Base-by-base conservation (phyloP, 2,797 vertebrate species). In the Setipinna tenuifilis region DNA sequence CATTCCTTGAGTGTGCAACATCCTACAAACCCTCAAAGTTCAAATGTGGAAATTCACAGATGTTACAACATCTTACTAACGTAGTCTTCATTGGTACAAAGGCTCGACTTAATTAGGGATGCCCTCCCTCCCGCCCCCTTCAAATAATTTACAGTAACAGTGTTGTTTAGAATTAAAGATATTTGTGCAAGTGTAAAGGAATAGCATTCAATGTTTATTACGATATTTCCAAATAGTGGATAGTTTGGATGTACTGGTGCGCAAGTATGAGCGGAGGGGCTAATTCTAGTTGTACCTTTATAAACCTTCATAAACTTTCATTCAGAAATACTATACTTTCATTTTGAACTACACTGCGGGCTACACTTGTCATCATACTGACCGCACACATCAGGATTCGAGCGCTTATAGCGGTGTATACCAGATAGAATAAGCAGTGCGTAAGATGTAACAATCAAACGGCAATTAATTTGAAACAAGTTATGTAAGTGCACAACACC, bases 401-500 rank as follows among this genome's bases (percentile, higher is more conserved):
- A 78, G 31, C 41, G 71, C 31, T 21, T 78, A 31, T 78, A 12
- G 12, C 17, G 71, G 31, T 31, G 10, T 21, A 6, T 6, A 7
- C 31, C 16, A 78, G 5, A 1, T 44, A 41, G 4, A 78, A 3
- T 31, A 28, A 71, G 28, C 6, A 41, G 16, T 44, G 35, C 17
- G 58, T 59, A 78, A 9, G 71, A n/a, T 78, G 17, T 44, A 78
- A 78, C 71, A 78, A 41, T 78, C 44, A 41, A 41, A 41, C 23
- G 19, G 71, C 6, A 78, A 41, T 44, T 21, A 78, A 78, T 41
- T 78, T 41, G 16, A 21, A 44, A 25, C 71, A 19, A 62, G 61
- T 86, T 83, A 83, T 83, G 89, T 50, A 84, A 86, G 28, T 44
- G 4, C 14, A 75, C 14, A 75, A 35, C 68, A 75, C 68, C 68